These are phyloP conservation scores for Leucophenga varia DNA, from an alignment of 1,140 invertebrate species.

Conservation along the genomic window DNA sequence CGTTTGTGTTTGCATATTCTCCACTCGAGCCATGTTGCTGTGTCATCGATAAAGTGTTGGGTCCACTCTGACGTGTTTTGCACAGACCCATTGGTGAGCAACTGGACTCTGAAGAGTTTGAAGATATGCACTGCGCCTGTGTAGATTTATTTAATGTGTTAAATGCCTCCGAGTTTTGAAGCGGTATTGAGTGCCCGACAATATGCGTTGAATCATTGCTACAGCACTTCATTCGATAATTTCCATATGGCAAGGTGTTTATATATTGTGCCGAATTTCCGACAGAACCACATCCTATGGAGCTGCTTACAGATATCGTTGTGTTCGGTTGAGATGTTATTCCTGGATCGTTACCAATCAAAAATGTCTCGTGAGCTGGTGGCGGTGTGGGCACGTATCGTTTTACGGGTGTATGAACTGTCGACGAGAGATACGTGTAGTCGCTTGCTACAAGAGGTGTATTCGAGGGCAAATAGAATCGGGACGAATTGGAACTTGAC, in stretches of 20 bases:
- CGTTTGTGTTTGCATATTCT: constrained; percentile 5
- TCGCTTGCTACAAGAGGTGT: constrained; percentile 33
- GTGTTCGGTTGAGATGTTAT: too few species aligned
- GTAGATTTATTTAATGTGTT: constrained; percentile 11
- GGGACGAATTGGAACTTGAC: constrained; percentile 9
- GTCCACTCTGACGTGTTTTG: background rate
- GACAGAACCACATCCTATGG: background rate
- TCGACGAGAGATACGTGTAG: constrained; percentile 43
- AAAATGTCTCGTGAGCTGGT: too few species aligned
- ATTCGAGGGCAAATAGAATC: constrained; percentile 27
- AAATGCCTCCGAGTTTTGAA: constrained; percentile 28
- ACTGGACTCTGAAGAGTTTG: constrained; percentile 16
- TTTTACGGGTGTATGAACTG: constrained; percentile 54
- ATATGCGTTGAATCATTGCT: constrained; percentile 12
- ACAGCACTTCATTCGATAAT: constrained; percentile 43
- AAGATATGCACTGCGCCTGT: constrained; percentile 26
- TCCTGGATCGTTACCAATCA: too few species aligned
- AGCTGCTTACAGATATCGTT: background rate
- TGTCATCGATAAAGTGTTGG: too few species aligned
- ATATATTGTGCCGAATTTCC: constrained; percentile 23
- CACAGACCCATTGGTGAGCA: constrained; percentile 23
- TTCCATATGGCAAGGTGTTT: constrained; percentile 30
- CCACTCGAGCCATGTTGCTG: too few species aligned
- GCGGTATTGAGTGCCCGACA: constrained; percentile 10
- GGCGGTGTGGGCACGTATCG: constrained; percentile 54